A percentile compares a stretch with the other conserved stretches of the same genome.
phyloP scores from a whole-genome alignment of 2,888 invertebrate genomes.

The Andrena fulva region DNA sequence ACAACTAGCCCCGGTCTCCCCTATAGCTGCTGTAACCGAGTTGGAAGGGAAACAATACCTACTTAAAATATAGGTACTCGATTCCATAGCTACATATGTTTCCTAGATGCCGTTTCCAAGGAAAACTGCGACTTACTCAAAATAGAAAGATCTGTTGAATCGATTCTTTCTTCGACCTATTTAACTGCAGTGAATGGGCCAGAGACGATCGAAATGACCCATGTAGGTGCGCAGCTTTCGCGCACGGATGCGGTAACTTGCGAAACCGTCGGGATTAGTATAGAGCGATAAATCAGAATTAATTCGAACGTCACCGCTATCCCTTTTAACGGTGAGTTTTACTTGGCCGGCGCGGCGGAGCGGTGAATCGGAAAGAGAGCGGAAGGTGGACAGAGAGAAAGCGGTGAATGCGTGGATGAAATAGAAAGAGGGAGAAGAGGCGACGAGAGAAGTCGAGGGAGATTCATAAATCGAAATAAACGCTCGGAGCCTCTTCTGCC shows the following conservation, averaged over 20 bases:
- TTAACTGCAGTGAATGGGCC: constrained; percentile 9
- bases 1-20: too few species aligned
- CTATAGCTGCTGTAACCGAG: too few species aligned
- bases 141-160: background rate
- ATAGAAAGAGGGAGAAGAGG: background rate
- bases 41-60: background rate
- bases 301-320: constrained; percentile 75
- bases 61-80: background rate
- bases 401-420: background rate
- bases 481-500: constrained; percentile 61
- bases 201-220: constrained; percentile 38
- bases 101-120: background rate
- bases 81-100: background rate
- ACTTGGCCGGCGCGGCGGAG: constrained; percentile 60
- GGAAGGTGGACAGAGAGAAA: constrained; percentile 47
- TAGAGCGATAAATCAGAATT: constrained; percentile 79
- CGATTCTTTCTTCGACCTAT: background rate
- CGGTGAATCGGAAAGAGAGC: constrained; percentile 45
- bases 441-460: constrained; percentile 36
- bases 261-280: constrained; percentile 64
- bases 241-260: constrained; percentile 35
- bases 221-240: constrained; percentile 31
- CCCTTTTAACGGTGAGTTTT: constrained; percentile 75
- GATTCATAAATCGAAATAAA: constrained; percentile 82
- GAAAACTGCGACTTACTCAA: background rate